Base-by-base conservation (phyloP, 1,140 invertebrate species). In the Colletes latitarsis region DNA sequence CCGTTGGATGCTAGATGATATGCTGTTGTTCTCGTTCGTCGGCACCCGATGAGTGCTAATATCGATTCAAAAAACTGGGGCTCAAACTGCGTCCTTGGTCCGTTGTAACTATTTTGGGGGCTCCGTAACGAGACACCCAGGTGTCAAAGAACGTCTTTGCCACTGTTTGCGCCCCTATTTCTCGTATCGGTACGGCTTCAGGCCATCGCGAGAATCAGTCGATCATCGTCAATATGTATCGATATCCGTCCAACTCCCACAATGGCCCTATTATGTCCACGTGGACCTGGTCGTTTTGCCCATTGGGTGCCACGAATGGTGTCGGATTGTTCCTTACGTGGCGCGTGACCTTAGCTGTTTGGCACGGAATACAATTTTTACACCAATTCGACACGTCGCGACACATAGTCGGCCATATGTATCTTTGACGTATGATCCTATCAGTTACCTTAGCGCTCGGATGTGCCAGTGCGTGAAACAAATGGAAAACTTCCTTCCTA, bases 81-180 rank as follows among this genome's bases (percentile, higher is more conserved):
- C 39, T 71, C 69, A 6, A 71, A 71, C n/a, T 71, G 69, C 21
- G 6, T n/a, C 69, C 39, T 46, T 71, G 69, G 55, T 71, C 55
- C 1, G 69, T 71, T 6, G 69, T 60, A 8, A 71, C 17, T 0
- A 55, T 43, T 1, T 4, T 30, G 1, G 55, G 55, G 4, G 69
- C 39, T 43, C 69, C 53, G 41, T 43, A 71, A 21, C 55, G 19
- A 17, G 53, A 39, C 3, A 58, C 46, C 69, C 55, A 71, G 3
- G 21, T 57, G 30, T 60, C 55, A 8, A 15, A 58, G 19, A 71
- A 71, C 8, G 55, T 53, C 1, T 9, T n/a, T n/a, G n/a, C n/a
- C n/a, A n/a, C n/a, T n/a, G n/a, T n/a, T n/a, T n/a, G n/a, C n/a
- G n/a, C n/a, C 0, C 1, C 1, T 9, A 46, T 71, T 41, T 71